A percentile compares a stretch with the other conserved stretches of the same genome.
phyloP scores from a whole-genome alignment of 2,797 vertebrate genomes.

The Masticophis lateralis region DNA sequence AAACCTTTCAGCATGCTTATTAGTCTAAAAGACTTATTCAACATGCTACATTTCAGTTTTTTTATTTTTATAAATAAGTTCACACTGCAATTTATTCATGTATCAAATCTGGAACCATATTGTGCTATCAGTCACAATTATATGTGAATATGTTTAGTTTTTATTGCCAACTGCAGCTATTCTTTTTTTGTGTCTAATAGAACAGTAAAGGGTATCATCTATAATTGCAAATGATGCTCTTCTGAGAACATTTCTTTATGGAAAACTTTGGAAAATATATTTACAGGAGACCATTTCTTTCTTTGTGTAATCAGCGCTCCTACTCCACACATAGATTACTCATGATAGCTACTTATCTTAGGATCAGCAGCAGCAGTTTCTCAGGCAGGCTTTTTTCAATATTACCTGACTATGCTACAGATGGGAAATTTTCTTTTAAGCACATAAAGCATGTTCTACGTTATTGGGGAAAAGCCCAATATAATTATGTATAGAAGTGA shows the following conservation, averaged over 20 bases:
- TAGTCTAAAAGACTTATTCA: slow-evolving; percentile 2
- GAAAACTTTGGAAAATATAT: not conserved
- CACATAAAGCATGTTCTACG: not conserved
- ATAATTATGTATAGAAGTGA: not conserved
- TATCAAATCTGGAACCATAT: not conserved
- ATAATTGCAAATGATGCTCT: not conserved
- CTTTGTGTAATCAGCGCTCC: not conserved
- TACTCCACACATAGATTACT: not conserved
- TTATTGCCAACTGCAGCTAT: not conserved
- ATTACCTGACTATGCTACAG: not conserved
- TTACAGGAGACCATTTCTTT: not conserved
- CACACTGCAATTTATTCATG: not conserved
- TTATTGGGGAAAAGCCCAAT: not conserved
- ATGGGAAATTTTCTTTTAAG: too few relatives aligned
- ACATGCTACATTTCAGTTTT: not conserved
- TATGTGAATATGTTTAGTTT: not conserved
- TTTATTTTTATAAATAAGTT: not conserved
- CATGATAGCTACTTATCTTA: not conserved
- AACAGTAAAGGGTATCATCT: not conserved
- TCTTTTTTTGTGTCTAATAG: not conserved
- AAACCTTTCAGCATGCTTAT: not conserved
- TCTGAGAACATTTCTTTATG: not conserved
- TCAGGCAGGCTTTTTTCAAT: not conserved
- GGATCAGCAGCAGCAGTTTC: not conserved
- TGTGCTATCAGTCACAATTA: not conserved